phyloP scores from a whole-genome alignment of 2,113 vertebrate species.

The Lycocorax pyrrhopterus region DNA sequence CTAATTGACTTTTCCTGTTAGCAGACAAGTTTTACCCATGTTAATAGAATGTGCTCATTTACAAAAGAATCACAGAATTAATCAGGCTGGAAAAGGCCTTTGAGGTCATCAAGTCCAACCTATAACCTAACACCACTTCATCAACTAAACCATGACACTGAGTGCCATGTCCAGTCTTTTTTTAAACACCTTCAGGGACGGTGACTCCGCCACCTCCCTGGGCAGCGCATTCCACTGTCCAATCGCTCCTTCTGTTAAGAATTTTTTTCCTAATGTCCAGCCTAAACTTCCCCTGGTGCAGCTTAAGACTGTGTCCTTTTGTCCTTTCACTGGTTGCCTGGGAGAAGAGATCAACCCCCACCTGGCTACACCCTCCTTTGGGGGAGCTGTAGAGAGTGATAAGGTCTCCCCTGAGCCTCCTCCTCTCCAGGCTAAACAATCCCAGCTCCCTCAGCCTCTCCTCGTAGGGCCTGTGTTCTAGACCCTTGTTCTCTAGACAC shows the following conservation, averaged over 20 bases:
- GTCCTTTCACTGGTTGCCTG: background rate
- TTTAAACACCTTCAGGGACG: background rate
- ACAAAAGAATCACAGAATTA: background rate
- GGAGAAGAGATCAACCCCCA: background rate
- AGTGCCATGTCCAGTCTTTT: no score
- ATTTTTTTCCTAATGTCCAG: background rate
- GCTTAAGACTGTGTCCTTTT: background rate
- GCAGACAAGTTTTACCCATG: background rate
- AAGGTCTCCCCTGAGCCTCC: background rate
- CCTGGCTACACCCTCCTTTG: background rate
- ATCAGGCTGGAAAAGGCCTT: background rate
- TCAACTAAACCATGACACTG: no score
- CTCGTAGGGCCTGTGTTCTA: fast-evolving
- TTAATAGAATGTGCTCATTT: background rate
- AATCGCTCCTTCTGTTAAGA: background rate
- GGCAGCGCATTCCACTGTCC: background rate
- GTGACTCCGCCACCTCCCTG: background rate
- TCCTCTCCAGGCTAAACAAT: no score
- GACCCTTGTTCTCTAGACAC: no score
- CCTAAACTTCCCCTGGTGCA: background rate
- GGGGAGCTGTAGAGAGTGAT: no score
- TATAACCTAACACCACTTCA: background rate
- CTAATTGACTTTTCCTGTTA: background rate
- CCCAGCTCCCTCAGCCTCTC: background rate
- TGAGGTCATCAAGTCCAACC: background rate